Percentiles rank a stretch among this genome's conserved stretches.
Evolutionary conservation across 2,888 invertebrate species (phyloP).

Genomic region (Rhingia rostrata): DNA sequence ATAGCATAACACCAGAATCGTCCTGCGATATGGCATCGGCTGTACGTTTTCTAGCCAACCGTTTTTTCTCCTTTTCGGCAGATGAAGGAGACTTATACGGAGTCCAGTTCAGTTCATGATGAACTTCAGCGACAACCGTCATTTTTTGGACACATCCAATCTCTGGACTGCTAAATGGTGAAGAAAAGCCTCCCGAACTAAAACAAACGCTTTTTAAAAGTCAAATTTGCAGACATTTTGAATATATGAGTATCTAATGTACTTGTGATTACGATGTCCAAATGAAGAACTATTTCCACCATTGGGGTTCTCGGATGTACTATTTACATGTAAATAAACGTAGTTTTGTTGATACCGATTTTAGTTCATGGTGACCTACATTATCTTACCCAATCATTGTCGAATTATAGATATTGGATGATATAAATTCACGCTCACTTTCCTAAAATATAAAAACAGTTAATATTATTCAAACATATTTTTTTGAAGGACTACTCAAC

Average conservation of each 20-base stretch:
- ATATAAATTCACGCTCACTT: slow-evolving; percentile 76
- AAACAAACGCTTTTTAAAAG: not conserved
- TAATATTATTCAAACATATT: not conserved
- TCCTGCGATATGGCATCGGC: slow-evolving; percentile 47
- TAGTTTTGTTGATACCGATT: not conserved
- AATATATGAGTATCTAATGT: not conserved
- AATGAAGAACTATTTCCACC: slow-evolving; percentile 16
- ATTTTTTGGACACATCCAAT: slow-evolving; percentile 69
- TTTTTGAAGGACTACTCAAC: slow-evolving; percentile 54
- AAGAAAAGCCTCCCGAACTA: slow-evolving; percentile 39
- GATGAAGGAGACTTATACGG: slow-evolving; percentile 64
- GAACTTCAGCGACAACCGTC: slow-evolving; percentile 77
- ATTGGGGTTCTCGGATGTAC: slow-evolving; percentile 24
- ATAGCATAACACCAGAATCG: slow-evolving; percentile 72
- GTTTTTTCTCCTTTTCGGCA: slow-evolving; percentile 18
- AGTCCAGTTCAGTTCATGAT: slow-evolving; percentile 78
- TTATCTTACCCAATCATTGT: slow-evolving; percentile 77
- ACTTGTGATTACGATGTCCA: slow-evolving; percentile 32
- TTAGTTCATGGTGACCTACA: not conserved
- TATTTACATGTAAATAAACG: not conserved
- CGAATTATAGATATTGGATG: slow-evolving; percentile 75
- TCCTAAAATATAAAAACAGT: slow-evolving; percentile 73
- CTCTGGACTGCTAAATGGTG: slow-evolving; percentile 75
- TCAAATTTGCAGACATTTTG: not conserved
- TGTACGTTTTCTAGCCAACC: slow-evolving; percentile 44